phyloP scores from a whole-genome alignment of 2,888 invertebrate genomes.

The Caenorhabditis auriculariae region DNA sequence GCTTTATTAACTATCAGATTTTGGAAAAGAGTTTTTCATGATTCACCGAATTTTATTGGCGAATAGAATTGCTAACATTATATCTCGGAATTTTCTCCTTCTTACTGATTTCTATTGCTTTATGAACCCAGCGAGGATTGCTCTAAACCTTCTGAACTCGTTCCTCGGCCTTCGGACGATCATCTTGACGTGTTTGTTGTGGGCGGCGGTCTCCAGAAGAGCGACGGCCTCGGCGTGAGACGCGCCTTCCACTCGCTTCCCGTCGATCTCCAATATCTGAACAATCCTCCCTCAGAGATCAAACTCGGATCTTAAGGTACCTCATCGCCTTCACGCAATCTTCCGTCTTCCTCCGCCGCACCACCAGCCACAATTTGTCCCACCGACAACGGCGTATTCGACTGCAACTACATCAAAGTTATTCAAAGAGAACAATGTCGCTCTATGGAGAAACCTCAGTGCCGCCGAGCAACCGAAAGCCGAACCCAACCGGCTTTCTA shows the following conservation, averaged over 20 bases:
- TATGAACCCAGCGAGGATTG: too few relatives aligned
- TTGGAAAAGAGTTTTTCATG: too few relatives aligned
- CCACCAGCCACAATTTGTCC: slow-evolving; percentile 95
- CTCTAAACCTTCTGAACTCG: slow-evolving; percentile 4
- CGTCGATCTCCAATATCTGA: slow-evolving; percentile 74
- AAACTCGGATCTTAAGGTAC: slow-evolving; percentile 68
- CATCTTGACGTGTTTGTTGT: slow-evolving; percentile 82
- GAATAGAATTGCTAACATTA: too few relatives aligned
- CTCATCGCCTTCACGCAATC: slow-evolving; percentile 87
- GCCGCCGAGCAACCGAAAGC: slow-evolving; percentile 95
- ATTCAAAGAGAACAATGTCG: slow-evolving; percentile 68
- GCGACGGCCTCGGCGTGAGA: slow-evolving; percentile 91
- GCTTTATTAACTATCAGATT: too few relatives aligned
- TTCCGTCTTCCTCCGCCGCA: slow-evolving; percentile 86
- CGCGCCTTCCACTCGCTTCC: slow-evolving; percentile 74
- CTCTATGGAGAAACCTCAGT: too few relatives aligned
- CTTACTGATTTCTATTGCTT: too few relatives aligned
- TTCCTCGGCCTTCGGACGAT: slow-evolving; percentile 72
- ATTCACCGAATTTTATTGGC: too few relatives aligned
- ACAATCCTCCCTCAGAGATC: background rate
- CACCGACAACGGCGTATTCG: slow-evolving; percentile 75
- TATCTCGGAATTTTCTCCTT: too few relatives aligned
- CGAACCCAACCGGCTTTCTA: slow-evolving; percentile 90
- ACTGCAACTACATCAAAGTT: slow-evolving; percentile 20
- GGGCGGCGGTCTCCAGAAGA: slow-evolving; percentile 84